A percentile compares a stretch with the other conserved stretches of the same genome.
These are phyloP conservation scores for Carassius gibelio DNA, from an alignment of 2,113 vertebrate species.

Conservation along the genomic window DNA sequence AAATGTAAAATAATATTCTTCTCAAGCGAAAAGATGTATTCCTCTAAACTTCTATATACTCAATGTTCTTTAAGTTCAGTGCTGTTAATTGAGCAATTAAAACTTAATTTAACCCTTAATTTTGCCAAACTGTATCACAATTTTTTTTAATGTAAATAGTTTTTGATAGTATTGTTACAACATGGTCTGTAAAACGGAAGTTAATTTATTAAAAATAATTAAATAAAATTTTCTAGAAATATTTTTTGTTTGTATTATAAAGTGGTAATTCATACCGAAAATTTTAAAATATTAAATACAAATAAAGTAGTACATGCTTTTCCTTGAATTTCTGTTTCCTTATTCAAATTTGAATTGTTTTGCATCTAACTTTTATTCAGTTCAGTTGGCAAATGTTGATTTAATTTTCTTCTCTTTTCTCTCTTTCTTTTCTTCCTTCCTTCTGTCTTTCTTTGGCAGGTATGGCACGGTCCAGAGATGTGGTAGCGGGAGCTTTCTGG, in stretches of 20 bases:
- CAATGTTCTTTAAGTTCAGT: neutral
- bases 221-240: neutral
- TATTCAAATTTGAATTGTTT: neutral
- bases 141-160: neutral
- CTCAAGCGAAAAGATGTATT: neutral
- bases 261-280: neutral
- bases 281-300: neutral
- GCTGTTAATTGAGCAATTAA: neutral
- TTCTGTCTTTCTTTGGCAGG: constrained; percentile 64
- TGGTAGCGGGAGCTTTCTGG: constrained; percentile 82
- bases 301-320: neutral
- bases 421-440: neutral
- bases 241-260: neutral
- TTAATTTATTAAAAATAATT: neutral
- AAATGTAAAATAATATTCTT: neutral
- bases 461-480: constrained; percentile 78
- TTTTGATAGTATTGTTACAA: neutral
- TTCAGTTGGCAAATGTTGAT: neutral
- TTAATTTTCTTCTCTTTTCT: neutral
- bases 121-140: neutral
- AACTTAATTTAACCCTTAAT: too few species aligned
- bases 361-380: neutral
- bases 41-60: neutral
- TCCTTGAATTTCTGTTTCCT: neutral
- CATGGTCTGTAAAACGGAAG: neutral